These are phyloP conservation scores for Thamnophis sirtalis DNA, from an alignment of 2,113 vertebrate species.

Conservation along the genomic window DNA sequence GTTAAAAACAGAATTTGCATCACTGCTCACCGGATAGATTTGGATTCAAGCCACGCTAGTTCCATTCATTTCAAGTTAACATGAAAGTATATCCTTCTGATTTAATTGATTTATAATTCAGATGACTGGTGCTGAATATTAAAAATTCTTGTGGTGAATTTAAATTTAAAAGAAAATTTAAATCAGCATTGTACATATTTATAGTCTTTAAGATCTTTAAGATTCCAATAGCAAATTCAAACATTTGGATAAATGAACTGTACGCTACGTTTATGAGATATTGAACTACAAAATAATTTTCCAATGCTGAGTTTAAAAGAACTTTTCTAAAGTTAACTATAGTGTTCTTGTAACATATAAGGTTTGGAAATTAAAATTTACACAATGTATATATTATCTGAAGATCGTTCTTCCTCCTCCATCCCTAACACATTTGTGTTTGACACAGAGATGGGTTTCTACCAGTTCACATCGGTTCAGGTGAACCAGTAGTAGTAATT, in stretches of 20 bases:
- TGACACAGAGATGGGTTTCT: not conserved
- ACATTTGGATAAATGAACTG: not conserved
- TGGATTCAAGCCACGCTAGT: not conserved
- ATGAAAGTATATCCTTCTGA: not conserved
- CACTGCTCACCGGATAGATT: not conserved
- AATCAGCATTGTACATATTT: not conserved
- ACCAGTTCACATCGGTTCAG: too few relatives aligned
- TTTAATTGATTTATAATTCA: not conserved
- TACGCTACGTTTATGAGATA: not conserved
- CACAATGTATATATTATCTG: not conserved
- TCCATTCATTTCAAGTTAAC: not conserved
- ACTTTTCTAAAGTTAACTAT: not conserved
- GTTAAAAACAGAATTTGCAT: not conserved
- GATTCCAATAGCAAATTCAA: not conserved
- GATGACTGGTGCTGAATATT: not conserved
- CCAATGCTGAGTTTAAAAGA: not conserved
- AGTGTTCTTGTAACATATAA: not conserved
- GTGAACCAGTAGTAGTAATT: too few relatives aligned
- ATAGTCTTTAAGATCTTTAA: not conserved
- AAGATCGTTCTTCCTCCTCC: not conserved
- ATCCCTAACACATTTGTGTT: not conserved
- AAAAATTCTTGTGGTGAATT: not conserved
- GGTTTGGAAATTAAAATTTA: not conserved
- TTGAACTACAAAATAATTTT: not conserved
- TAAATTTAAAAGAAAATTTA: not conserved